Base-by-base conservation (phyloP, 2,797 vertebrate genomes). In the Falco cherrug region DNA sequence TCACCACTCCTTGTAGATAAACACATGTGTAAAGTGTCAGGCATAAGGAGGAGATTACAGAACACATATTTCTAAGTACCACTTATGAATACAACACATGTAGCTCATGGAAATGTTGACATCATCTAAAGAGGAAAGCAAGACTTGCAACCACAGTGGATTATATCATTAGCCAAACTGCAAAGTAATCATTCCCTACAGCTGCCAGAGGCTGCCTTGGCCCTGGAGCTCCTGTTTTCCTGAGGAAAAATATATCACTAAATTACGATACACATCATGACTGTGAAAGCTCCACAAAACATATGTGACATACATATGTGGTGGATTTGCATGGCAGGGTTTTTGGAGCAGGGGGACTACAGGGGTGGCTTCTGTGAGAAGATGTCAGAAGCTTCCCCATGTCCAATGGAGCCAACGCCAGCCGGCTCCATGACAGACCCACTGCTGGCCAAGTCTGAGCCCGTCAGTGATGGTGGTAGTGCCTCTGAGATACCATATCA, bases 11-110 rank as follows among this genome's bases (percentile, higher is more conserved):
- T 97, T 78, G 89, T 94, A 97, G 97, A 97, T 97, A 97, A 97
- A 97, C 95, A 96, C 80, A 41, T 92, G 83, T 87, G 90, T 93
- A 91, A 94, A 96, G 89, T 97, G 95, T 96, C 94, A 97, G 94
- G 93, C 95, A 84, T 91, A 97, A 97, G 95, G 59, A 97, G 95
- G 94, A 97, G 97, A 97, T 97, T 97, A 97, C 87, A 87, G 93
- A 95, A 96, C 79, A 90, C 65, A 57, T 94, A 94, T 95, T 97
- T 93, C 81, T 97, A 95, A 97, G 96, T 86, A 88, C 96, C 96
- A 96, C 97, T 97, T 97, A 95, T 47, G 83, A 96, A 96, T 96
- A 97, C 93, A 95, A 93, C 95, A 91, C 89, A 84, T 95, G 96
- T 96, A 96, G 87, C 84, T 96, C 84, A 73, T 74, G 75, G 90